Percentiles rank a stretch among this genome's conserved stretches.
These are phyloP conservation scores for Xenops minutus DNA, from an alignment of 2,797 vertebrate genomes.

Conservation along the genomic window DNA sequence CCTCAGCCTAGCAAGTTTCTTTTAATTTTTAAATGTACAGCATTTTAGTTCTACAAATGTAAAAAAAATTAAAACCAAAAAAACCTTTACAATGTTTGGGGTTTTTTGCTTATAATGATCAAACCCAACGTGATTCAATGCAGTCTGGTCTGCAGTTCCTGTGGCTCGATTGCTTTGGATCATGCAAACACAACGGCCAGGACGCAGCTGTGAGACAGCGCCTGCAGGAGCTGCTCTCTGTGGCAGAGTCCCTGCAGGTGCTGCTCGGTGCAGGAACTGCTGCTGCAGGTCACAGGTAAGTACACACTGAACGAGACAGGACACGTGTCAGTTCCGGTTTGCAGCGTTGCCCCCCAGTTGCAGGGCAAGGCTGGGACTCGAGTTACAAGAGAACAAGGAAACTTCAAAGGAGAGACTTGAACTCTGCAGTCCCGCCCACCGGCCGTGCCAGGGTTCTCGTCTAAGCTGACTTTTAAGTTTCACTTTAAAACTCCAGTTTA, in stretches of 20 bases:
- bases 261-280: not conserved
- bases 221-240: not conserved
- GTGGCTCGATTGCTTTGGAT: not conserved
- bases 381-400: constrained; percentile 35
- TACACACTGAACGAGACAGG: not conserved
- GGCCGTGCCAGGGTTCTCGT: not conserved
- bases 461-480: not conserved
- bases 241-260: not conserved
- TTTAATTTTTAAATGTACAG: constrained; percentile 71
- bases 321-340: not conserved
- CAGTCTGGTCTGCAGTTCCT: constrained; percentile 27
- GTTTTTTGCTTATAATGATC: not conserved
- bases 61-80: not conserved
- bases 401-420: constrained; percentile 39
- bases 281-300: not conserved
- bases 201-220: not conserved
- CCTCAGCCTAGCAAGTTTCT: constrained; percentile 66
- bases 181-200: not conserved
- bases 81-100: constrained; percentile 30
- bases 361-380: not conserved
- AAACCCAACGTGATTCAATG: constrained; percentile 40
- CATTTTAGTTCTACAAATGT: constrained; percentile 68
- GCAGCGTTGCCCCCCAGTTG: not conserved
- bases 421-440: not conserved
- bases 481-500: not conserved